These are phyloP conservation scores for Bolborhynchus lineola DNA, from an alignment of 2,113 vertebrate species.

Conservation along the genomic window DNA sequence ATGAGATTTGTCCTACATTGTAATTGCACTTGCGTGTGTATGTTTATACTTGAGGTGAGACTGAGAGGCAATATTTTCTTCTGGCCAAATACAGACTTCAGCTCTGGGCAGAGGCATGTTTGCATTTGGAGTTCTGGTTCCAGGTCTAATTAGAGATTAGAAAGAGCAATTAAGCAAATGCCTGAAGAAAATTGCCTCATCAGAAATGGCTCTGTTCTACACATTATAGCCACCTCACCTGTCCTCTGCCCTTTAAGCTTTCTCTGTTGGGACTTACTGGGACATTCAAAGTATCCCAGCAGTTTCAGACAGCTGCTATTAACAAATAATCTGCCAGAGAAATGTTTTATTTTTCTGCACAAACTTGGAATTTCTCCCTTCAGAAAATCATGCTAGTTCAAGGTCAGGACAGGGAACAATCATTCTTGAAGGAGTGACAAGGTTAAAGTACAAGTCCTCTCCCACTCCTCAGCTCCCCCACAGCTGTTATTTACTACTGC, in stretches of 20 bases:
- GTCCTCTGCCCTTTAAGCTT: not conserved
- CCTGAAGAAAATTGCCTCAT: not conserved
- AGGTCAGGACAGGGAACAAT: conserved; percentile 35
- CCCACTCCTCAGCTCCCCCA: not conserved
- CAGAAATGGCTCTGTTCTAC: not conserved
- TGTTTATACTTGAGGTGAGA: not conserved
- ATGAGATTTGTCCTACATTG: not conserved
- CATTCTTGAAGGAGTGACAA: conserved; percentile 17
- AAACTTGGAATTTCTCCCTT: conserved; percentile 30
- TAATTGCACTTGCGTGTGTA: not conserved
- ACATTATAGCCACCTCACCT: conserved; percentile 20
- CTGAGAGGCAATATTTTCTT: not conserved
- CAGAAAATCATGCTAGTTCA: conserved; percentile 28
- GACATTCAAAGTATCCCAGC: conserved; percentile 3
- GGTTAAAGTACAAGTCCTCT: conserved; percentile 1
- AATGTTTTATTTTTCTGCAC: conserved; percentile 15
- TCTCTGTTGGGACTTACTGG: not conserved
- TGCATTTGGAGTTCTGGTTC: not conserved
- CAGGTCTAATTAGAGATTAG: not conserved
- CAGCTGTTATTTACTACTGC: conserved; percentile 51
- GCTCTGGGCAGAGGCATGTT: not conserved
- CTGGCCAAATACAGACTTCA: not conserved
- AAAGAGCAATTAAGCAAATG: not conserved
- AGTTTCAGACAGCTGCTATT: conserved; percentile 35
- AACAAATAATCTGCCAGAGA: conserved; percentile 19